Evolutionary conservation across 2,888 invertebrate species (phyloP), one percentile per base, ranked within the genome.

Genomic region (Nomada fucata): DNA sequence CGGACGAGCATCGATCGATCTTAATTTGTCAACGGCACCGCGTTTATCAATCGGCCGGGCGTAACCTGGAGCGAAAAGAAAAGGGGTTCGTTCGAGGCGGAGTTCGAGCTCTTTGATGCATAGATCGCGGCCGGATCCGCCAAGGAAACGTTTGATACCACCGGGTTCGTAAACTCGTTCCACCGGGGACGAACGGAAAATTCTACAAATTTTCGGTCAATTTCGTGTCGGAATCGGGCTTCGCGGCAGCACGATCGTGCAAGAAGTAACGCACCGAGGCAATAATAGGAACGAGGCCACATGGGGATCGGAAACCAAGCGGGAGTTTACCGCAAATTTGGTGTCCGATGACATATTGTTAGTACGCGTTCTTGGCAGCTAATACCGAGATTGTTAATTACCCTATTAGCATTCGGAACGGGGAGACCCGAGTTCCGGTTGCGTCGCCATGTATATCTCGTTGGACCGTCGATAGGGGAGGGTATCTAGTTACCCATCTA

Each of bases 321-420:
- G 68, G 60, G 57, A 82, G 82, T 76, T 81, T 78, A 68, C 70
- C 82, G 59, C 69, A 73, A 83, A 83, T 84, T 79, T 67, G 84
- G 75, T 79, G 79, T 76, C 74, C 77, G 75, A 85, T 88, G 88
- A 88, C 76, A 84, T 84, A 88, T 88, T 84, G 85, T 84, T 78
- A 79, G 86, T 83, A 84, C 82, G 80, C 88, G 85, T 89, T 88
- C 89, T 88, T 89, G 88, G 85, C 89, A 89, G 88, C 85, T 89
- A 87, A 89, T 89, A 89, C 84, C 80, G 88, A 88, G 86, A 89
- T 89, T 89, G 89, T 89, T 89, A 89, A 89, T 89, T 86, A 86
- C 86, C 86, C 88, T 83, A 89, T 88, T 89, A 88, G 86, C 86
- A 89, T 88, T 88, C 83, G 84, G 78, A 84, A 85, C 84, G 85